Percentiles rank a stretch among this genome's conserved stretches.
phyloP scores from a whole-genome alignment of 2,797 vertebrate genomes.

The Gallinago solitaria region DNA sequence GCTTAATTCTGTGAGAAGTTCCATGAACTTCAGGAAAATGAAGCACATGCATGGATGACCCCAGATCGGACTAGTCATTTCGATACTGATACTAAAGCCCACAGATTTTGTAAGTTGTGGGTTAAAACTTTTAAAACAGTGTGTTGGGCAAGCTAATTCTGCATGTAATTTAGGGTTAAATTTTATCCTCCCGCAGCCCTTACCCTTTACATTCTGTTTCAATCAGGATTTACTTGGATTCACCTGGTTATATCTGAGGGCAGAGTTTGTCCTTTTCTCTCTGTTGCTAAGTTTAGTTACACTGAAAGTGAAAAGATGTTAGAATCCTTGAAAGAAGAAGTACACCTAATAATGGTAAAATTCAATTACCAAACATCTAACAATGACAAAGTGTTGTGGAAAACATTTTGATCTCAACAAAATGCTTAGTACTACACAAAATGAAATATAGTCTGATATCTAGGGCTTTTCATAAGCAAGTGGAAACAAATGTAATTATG shows the following conservation, averaged over 20 bases:
- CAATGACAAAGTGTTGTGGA: not conserved
- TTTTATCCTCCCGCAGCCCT: not conserved
- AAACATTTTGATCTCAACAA: not conserved
- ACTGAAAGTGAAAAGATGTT: not conserved
- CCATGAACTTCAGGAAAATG: not conserved
- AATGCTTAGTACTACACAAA: not conserved
- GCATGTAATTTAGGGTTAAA: not conserved
- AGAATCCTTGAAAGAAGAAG: not conserved
- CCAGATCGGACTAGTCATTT: not conserved
- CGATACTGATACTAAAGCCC: not conserved
- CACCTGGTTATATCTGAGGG: not conserved
- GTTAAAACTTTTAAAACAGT: not conserved
- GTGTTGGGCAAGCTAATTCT: not conserved
- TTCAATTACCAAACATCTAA: not conserved
- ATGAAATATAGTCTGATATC: not conserved
- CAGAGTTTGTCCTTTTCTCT: not conserved
- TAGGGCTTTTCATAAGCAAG: not conserved
- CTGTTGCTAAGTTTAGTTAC: not conserved
- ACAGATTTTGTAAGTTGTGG: not conserved
- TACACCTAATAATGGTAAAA: not conserved
- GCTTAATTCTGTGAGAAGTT: not conserved
- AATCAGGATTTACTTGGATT: not conserved
- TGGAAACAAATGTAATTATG: constrained; percentile 10
- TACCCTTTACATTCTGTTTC: not conserved
- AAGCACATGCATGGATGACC: rapidly evolving